A percentile compares a stretch with the other conserved stretches of the same genome.
Conservation (phyloP, 2,888 invertebrate genomes). For the Phragmatobia fuliginosa region DNA sequence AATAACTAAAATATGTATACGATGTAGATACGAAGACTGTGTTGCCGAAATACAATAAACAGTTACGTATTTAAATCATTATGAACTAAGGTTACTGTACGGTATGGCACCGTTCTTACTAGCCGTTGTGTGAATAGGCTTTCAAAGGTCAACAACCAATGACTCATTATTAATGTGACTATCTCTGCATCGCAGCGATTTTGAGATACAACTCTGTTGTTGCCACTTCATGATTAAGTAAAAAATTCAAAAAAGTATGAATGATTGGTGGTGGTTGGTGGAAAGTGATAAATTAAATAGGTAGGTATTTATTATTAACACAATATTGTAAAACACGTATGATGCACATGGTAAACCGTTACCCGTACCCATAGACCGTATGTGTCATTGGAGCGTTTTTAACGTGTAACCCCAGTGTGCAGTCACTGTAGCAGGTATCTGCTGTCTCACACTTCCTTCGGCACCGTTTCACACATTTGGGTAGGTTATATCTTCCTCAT, state of each 20-base stretch:
- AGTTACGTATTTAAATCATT: conserved; percentile 38
- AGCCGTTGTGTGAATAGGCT: conserved; percentile 49
- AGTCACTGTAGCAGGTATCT: background rate
- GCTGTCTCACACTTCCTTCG: background rate
- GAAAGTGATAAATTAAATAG: conserved; percentile 1
- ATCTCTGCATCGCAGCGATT: conserved; percentile 53
- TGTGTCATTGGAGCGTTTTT: background rate
- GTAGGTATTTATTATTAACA: background rate
- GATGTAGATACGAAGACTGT: background rate
- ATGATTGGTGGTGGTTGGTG: conserved; percentile 33
- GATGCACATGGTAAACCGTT: conserved; percentile 1
- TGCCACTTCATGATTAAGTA: conserved; percentile 49
- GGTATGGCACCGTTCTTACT: conserved; percentile 32
- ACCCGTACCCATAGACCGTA: background rate
- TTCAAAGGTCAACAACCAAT: conserved; percentile 69
- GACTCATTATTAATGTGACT: conserved; percentile 61
- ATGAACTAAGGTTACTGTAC: conserved; percentile 41
- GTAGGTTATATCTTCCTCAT: too few species aligned
- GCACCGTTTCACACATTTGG: background rate
- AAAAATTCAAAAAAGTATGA: conserved; percentile 46
- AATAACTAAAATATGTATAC: background rate
- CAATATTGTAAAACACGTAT: background rate
- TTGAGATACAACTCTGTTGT: conserved; percentile 30
- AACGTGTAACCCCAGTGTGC: background rate
- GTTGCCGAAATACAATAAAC: conserved; percentile 16